A percentile compares a stretch with the other conserved stretches of the same genome.
Evolutionary conservation across 2,888 invertebrate species (phyloP).

Genomic region (Rhodophaea formosa): DNA sequence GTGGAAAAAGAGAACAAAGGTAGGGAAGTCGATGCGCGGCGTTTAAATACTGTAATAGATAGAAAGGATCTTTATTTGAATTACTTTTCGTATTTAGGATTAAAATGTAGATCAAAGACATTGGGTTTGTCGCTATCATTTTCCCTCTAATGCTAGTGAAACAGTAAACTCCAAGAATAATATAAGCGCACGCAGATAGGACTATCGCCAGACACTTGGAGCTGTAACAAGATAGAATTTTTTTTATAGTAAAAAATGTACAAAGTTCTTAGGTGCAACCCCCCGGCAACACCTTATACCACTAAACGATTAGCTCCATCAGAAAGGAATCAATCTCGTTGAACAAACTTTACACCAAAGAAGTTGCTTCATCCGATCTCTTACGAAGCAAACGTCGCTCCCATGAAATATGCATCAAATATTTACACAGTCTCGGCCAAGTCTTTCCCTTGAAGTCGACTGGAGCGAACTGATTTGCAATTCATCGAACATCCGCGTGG

Average conservation of each 20-base stretch:
- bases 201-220: too few relatives aligned
- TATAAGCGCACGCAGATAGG: too few relatives aligned
- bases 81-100: too few relatives aligned
- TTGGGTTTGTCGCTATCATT: too few relatives aligned
- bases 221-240: too few relatives aligned
- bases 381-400: constrained; percentile 68
- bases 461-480: constrained; percentile 72
- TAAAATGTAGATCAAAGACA: too few relatives aligned
- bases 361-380: constrained; percentile 64
- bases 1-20: constrained; percentile 70
- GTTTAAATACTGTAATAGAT: constrained; percentile 51
- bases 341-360: constrained; percentile 44
- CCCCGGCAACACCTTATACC: too few relatives aligned
- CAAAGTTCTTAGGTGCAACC: too few relatives aligned
- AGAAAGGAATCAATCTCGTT: constrained; percentile 30
- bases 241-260: too few relatives aligned
- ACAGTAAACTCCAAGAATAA: too few relatives aligned
- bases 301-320: neutral
- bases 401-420: constrained; percentile 80
- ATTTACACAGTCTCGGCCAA: constrained; percentile 70
- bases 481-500: constrained; percentile 73
- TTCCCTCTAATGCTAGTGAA: too few relatives aligned
- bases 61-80: neutral
- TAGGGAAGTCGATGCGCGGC: constrained; percentile 60
- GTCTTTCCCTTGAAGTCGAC: constrained; percentile 69